Evolutionary conservation across 2,888 invertebrate genomes (phyloP).

Genomic region (Chrysodeixis includens): DNA sequence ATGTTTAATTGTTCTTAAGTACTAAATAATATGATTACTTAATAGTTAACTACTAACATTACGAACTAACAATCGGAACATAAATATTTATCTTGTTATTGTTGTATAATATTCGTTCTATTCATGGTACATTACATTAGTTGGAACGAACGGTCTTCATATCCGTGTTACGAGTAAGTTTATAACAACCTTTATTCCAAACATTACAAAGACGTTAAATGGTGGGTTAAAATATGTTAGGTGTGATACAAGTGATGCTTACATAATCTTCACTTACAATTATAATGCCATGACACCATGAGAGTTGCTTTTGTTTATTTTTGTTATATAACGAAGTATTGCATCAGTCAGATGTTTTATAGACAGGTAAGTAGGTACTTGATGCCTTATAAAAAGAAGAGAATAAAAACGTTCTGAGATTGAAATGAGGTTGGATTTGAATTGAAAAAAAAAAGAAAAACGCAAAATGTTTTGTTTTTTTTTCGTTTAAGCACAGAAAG

Average conservation of each 20-base stretch:
- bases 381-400: not conserved
- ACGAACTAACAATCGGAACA: not conserved
- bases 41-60: not conserved
- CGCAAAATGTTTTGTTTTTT: too few relatives aligned
- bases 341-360: not conserved
- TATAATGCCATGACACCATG: constrained; percentile 34
- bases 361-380: not conserved
- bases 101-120: not conserved
- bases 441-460: too few relatives aligned
- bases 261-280: constrained; percentile 30
- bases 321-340: constrained; percentile 25
- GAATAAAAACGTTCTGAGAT: constrained; percentile 20
- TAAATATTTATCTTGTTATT: constrained; percentile 1
- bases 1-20: not conserved
- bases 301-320: constrained; percentile 32
- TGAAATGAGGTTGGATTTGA: not conserved
- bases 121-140: constrained; percentile 5
- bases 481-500: too few relatives aligned
- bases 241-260: constrained; percentile 40
- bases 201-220: constrained; percentile 35
- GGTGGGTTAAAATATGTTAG: constrained; percentile 37
- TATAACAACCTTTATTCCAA: constrained; percentile 22
- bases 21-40: not conserved
- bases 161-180: constrained; percentile 20
- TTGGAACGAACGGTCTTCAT: not conserved